Evolutionary conservation across 2,113 vertebrate genomes (phyloP).

Genomic region (Chelonoidis abingdonii): DNA sequence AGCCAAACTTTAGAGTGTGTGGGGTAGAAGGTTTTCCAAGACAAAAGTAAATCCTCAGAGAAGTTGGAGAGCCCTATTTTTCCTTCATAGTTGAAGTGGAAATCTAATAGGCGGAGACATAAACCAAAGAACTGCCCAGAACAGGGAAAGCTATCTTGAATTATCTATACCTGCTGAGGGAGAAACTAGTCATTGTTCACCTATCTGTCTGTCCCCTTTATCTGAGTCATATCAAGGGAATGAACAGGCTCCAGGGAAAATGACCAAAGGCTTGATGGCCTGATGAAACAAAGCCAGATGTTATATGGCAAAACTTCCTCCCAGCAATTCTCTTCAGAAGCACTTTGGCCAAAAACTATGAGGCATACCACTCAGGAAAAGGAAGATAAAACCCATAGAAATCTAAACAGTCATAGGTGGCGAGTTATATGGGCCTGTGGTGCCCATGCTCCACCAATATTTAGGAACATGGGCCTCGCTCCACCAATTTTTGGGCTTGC

Average conservation of each 20-base stretch:
- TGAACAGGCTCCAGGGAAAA: not conserved
- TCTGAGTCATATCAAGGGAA: not conserved
- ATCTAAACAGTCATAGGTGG: not conserved
- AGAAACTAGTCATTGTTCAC: no score
- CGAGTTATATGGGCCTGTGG: no score
- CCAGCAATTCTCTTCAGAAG: not conserved
- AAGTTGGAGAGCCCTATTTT: not conserved
- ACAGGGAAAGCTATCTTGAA: no score
- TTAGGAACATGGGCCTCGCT: no score
- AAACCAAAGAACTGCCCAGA: no score
- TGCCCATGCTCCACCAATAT: no score
- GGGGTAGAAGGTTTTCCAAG: fast-evolving
- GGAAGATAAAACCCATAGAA: not conserved
- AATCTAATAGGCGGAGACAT: no score
- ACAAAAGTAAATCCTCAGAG: not conserved
- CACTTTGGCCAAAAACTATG: fast-evolving
- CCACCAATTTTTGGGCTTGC: no score
- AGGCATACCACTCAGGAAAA: not conserved
- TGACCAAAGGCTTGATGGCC: fast-evolving
- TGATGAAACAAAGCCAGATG: not conserved
- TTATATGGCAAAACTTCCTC: not conserved
- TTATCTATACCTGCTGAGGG: not conserved
- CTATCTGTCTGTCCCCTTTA: fast-evolving
- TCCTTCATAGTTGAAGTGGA: no score
- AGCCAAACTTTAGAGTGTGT: not conserved